These are phyloP conservation scores for Rhynchomys soricoides DNA, from an alignment of 2,113 vertebrate species.

Conservation along the genomic window DNA sequence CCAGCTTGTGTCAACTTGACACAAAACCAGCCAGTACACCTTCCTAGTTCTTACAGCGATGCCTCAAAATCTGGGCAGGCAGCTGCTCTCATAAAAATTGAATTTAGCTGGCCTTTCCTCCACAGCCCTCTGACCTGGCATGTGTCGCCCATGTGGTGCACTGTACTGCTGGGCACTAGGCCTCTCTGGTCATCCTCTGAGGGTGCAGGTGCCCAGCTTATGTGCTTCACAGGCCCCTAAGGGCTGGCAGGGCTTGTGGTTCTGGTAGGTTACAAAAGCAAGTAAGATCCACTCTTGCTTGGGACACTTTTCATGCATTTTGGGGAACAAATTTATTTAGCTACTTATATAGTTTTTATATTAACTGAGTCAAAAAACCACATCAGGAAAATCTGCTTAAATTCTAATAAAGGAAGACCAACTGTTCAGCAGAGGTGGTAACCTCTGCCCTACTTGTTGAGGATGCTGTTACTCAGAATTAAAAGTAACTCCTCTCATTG, in stretches of 20 bases:
- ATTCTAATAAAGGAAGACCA: neutral
- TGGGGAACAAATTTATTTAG: neutral
- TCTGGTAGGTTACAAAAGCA: neutral
- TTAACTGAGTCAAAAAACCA: slow-evolving; percentile 13
- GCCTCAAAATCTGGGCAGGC: neutral
- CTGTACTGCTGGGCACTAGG: neutral
- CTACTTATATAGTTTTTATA: neutral
- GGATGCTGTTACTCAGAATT: neutral
- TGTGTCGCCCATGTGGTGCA: rapidly evolving
- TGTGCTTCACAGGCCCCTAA: neutral
- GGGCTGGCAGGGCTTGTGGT: neutral
- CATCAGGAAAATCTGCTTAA: neutral
- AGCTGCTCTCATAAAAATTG: slow-evolving; percentile 2
- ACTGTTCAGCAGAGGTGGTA: neutral
- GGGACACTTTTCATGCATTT: neutral
- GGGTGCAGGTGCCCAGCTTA: neutral
- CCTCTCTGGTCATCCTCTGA: neutral
- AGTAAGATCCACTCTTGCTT: neutral
- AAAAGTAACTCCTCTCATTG: neutral
- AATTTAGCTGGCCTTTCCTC: neutral
- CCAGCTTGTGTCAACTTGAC: no score
- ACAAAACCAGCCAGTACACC: no score
- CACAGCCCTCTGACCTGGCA: no score
- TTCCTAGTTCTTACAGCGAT: neutral
- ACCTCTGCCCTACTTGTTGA: neutral